Evolutionary conservation across 1,140 invertebrate genomes (phyloP), one percentile per base, ranked within the genome.

Genomic region (Tigriopus japonicus): DNA sequence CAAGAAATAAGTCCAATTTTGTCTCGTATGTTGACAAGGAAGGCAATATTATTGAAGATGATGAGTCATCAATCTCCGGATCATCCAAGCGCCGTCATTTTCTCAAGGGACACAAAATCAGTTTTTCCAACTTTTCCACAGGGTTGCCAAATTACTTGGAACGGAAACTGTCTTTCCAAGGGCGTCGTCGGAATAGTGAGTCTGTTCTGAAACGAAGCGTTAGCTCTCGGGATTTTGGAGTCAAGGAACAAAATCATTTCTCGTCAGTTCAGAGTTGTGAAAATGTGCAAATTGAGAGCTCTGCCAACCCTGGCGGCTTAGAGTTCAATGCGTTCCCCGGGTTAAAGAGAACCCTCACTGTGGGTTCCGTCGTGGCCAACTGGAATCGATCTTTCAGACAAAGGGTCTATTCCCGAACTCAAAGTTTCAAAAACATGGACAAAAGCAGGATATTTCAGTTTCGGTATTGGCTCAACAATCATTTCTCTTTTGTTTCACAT

Each of bases 371-470:
- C 28, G 40, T 58, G 21, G n/a, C n/a, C 13, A 40, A 58, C 40
- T 41, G 35, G 13, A 58, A 58, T 58, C 35, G 40, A 42, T 58
- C 55, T 15, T 58, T 58, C 41, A 23, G 41, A 35, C 28, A 35
- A 35, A 35, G 28, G 28, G n/a, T 58, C 45, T 5, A 49, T 10
- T 49, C 21, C 45, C n/a, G 55, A 40, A 41, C 55, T n/a, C 55
- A 58, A 40, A 58, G 55, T 58, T 58, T 28, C 42, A 28, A 41
- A 14, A 23, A 58, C 15, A 40, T 35, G 14, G 40, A 58, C 28
- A 58, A 9, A 17, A 12, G n/a, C 24, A 19, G 17, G 7, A 5
- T 17, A 3, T 54, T 19, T 6, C 24, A 2, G 6, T 19, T 28
- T 28, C n/a, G 17, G n/a, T 58, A 19, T 42, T 40, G 3, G 6